Percentiles rank a stretch among this genome's conserved stretches.
phyloP scores from a whole-genome alignment of 2,113 vertebrate species.

The Mormoops blainvillei region DNA sequence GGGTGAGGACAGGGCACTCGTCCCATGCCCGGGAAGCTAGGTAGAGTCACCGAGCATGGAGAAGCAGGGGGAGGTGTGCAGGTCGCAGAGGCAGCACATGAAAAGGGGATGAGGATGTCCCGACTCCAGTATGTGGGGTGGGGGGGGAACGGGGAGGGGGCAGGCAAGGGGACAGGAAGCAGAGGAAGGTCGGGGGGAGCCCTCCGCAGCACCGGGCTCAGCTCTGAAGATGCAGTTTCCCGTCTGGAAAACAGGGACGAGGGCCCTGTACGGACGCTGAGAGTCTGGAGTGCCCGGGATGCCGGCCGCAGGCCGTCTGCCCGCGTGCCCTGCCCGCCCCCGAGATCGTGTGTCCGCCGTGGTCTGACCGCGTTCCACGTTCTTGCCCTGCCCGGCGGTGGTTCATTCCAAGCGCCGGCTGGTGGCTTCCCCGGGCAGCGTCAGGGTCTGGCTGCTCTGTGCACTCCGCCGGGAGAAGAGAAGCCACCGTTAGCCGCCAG shows the following conservation, averaged over 20 bases:
- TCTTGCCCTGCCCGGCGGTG: background rate
- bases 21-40: too few species aligned
- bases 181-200: too few species aligned
- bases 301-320: background rate
- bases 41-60: too few species aligned
- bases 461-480: accelerated
- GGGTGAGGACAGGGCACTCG: background rate
- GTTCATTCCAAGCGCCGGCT: accelerated
- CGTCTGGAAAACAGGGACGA: background rate
- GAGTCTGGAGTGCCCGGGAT: background rate
- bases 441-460: background rate
- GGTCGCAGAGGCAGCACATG: accelerated
- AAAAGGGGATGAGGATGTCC: too few species aligned
- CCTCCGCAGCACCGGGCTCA: accelerated
- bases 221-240: background rate
- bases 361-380: accelerated
- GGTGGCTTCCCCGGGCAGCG: background rate
- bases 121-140: too few species aligned
- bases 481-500: background rate
- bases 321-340: background rate
- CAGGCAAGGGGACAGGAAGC: background rate
- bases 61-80: accelerated
- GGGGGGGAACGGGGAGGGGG: background rate
- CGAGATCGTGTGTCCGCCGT: accelerated
- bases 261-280: background rate